Evolutionary conservation across 2,888 invertebrate species (phyloP).

Genomic region (Cynaeus angustus): DNA sequence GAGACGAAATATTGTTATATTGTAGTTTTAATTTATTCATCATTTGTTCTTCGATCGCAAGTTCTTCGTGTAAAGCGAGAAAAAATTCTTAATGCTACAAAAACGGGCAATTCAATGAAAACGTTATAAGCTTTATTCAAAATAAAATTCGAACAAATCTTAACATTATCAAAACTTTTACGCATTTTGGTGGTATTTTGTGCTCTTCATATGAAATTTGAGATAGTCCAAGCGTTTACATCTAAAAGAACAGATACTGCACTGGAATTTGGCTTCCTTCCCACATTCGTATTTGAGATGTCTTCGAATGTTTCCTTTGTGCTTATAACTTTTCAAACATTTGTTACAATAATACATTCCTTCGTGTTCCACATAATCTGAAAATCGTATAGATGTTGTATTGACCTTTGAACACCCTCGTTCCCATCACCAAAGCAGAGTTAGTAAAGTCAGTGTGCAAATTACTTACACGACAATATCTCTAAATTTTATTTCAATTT

Average conservation of each 20-base stretch:
- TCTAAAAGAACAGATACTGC: slow-evolving; percentile 48
- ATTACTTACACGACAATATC: slow-evolving; percentile 20
- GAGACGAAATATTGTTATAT: too few species aligned
- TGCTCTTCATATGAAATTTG: slow-evolving; percentile 50
- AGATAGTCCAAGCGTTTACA: slow-evolving; percentile 50
- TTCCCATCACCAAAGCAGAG: slow-evolving; percentile 37
- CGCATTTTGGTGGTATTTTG: slow-evolving; percentile 29
- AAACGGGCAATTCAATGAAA: too few species aligned
- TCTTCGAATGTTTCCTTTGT: slow-evolving; percentile 59
- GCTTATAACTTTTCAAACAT: slow-evolving; percentile 62
- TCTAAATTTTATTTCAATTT: slow-evolving; percentile 33
- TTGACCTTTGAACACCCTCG: neutral
- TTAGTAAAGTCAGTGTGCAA: slow-evolving; percentile 16
- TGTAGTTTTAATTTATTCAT: too few species aligned
- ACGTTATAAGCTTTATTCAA: slow-evolving; percentile 8
- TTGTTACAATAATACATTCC: slow-evolving; percentile 54
- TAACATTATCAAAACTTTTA: slow-evolving; percentile 22
- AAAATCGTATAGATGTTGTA: slow-evolving; percentile 25
- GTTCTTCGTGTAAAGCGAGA: too few species aligned
- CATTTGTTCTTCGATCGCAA: too few species aligned
- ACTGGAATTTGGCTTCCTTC: slow-evolving; percentile 52
- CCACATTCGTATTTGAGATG: slow-evolving; percentile 56
- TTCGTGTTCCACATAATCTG: slow-evolving; percentile 45
- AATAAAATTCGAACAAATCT: neutral
- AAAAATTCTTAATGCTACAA: too few species aligned